Evolutionary conservation across 2,888 invertebrate species (phyloP).

Genomic region (Agrotis exclamationis): DNA sequence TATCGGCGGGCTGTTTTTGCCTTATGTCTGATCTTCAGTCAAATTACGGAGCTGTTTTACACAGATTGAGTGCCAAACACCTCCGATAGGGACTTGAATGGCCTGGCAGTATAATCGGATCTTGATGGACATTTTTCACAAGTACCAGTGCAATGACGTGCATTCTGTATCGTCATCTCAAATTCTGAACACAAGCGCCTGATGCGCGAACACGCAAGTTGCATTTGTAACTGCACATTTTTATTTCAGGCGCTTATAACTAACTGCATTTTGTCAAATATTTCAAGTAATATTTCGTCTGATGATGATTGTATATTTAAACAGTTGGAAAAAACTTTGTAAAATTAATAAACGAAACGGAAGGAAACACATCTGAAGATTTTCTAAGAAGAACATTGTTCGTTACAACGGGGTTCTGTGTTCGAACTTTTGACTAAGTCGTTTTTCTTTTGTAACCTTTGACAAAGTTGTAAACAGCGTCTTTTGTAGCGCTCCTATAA

Average conservation of each 20-base stretch:
- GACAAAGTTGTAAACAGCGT: not conserved
- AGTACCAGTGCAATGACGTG: not conserved
- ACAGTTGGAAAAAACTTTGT: too few relatives aligned
- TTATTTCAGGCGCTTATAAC: slow-evolving; percentile 3
- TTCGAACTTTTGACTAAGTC: not conserved
- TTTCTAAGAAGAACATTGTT: not conserved
- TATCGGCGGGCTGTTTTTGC: too few relatives aligned
- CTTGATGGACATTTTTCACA: too few relatives aligned
- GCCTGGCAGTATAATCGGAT: too few relatives aligned
- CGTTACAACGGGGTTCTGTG: not conserved
- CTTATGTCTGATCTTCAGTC: not conserved
- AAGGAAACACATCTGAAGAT: not conserved
- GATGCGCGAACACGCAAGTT: not conserved
- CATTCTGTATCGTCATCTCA: not conserved
- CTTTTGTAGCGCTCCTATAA: not conserved
- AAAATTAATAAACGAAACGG: not conserved
- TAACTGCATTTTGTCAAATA: too few relatives aligned
- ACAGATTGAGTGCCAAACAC: not conserved
- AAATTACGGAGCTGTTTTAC: not conserved
- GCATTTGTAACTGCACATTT: not conserved
- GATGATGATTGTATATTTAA: too few relatives aligned
- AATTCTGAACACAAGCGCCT: not conserved
- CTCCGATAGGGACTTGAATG: not conserved
- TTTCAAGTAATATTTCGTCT: too few relatives aligned
- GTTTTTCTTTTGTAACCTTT: not conserved